phyloP scores from a whole-genome alignment of 2,797 vertebrate species.

The Steatocranus sp. region DNA sequence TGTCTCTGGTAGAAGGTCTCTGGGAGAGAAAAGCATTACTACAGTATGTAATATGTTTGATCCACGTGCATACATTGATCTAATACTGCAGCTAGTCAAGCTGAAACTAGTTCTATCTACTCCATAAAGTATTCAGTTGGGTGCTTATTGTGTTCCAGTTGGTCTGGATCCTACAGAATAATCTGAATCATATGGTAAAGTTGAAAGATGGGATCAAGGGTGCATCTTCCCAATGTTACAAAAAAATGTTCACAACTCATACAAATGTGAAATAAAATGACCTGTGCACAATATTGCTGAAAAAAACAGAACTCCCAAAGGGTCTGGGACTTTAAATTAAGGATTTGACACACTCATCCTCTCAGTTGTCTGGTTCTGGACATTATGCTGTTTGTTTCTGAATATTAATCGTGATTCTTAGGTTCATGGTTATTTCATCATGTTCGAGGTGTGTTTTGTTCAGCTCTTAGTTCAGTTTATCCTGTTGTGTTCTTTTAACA shows the following conservation, averaged over 20 bases:
- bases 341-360: background rate
- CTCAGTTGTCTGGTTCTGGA: background rate
- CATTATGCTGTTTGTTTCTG: background rate
- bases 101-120: background rate
- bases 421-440: background rate
- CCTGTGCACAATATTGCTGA: background rate
- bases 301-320: accelerated
- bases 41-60: background rate
- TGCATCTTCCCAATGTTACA: background rate
- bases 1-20: background rate
- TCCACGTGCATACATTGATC: background rate
- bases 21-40: background rate
- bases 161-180: background rate
- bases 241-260: background rate
- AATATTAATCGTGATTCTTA: background rate
- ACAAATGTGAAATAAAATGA: background rate
- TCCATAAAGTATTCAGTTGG: background rate
- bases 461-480: background rate
- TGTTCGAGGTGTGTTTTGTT: background rate
- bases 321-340: background rate
- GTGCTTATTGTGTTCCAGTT: background rate
- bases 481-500: background rate
- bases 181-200: background rate
- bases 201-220: accelerated
- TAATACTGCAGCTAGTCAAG: background rate